Conservation (phyloP, 2,888 invertebrate species). For the Pristionchus japonicus region DNA sequence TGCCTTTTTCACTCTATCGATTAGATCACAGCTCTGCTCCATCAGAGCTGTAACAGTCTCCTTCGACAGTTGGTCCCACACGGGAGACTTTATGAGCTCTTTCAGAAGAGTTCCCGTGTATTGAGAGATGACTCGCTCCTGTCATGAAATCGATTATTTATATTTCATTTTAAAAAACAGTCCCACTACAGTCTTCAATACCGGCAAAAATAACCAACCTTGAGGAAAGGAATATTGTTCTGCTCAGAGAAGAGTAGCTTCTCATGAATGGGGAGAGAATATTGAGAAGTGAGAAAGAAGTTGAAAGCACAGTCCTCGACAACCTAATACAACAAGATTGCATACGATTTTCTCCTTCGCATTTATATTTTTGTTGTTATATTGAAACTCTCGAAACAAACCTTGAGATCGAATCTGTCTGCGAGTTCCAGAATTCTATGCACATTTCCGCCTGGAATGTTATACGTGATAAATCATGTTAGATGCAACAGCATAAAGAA, state of each 20-base stretch:
- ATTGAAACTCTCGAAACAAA: neutral
- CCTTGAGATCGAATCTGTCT: neutral
- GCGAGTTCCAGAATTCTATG: neutral
- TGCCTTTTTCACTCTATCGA: too few species aligned
- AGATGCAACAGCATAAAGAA: neutral
- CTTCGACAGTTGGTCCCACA: neutral
- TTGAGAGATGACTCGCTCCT: neutral
- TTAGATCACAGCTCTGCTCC: too few species aligned
- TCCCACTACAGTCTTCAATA: too few species aligned
- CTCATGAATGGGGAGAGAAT: too few species aligned
- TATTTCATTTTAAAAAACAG: too few species aligned
- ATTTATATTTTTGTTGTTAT: too few species aligned
- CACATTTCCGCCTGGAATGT: neutral
- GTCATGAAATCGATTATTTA: too few species aligned
- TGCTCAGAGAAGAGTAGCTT: too few species aligned
- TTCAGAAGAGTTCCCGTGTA: neutral
- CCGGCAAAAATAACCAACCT: too few species aligned
- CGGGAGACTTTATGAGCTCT: neutral
- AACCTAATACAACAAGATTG: neutral
- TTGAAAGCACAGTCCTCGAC: neutral
- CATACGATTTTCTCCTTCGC: too few species aligned
- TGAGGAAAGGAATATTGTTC: too few species aligned
- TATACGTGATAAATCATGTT: neutral
- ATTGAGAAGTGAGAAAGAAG: too few species aligned
- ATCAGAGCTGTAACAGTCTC: neutral